Conservation (phyloP, 64 coral and sea anemone genomes). For the Pocillopora damicornis region DNA sequence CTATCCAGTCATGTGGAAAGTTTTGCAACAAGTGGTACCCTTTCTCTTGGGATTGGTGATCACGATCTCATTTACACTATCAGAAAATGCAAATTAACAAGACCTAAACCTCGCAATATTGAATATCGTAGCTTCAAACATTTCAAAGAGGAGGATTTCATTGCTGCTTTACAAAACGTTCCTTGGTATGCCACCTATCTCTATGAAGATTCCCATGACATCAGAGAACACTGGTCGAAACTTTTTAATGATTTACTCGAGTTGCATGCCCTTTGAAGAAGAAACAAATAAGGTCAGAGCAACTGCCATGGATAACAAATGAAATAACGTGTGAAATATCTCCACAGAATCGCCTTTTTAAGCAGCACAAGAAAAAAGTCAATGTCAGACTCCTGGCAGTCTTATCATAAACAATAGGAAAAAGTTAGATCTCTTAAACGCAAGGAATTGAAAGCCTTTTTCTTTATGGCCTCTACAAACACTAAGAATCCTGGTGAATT, state of each 20-base stretch:
- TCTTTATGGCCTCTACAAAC: too few relatives aligned
- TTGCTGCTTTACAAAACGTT: conserved; percentile 1
- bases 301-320: conserved; percentile 16
- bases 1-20: conserved; percentile 34
- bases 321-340: not conserved
- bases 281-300: conserved; percentile 16
- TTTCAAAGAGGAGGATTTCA: conserved; percentile 15
- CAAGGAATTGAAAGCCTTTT: too few relatives aligned
- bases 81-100: conserved; percentile 16
- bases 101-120: conserved; percentile 13
- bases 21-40: conserved; percentile 15
- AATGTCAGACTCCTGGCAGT: too few relatives aligned
- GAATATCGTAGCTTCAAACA: not conserved
- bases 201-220: conserved; percentile 6
- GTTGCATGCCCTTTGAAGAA: conserved; percentile 21
- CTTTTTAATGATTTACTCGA: conserved; percentile 23
- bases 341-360: not conserved
- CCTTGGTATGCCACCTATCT: conserved; percentile 28
- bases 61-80: conserved; percentile 38
- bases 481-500: too few relatives aligned
- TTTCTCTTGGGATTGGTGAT: conserved; percentile 29
- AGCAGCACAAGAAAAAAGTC: too few relatives aligned
- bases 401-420: too few relatives aligned
- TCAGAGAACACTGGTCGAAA: conserved; percentile 19
- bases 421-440: too few relatives aligned